A percentile compares a stretch with the other conserved stretches of the same genome.
Conservation (phyloP, 2,888 invertebrate species). For the Drosophila merina region DNA sequence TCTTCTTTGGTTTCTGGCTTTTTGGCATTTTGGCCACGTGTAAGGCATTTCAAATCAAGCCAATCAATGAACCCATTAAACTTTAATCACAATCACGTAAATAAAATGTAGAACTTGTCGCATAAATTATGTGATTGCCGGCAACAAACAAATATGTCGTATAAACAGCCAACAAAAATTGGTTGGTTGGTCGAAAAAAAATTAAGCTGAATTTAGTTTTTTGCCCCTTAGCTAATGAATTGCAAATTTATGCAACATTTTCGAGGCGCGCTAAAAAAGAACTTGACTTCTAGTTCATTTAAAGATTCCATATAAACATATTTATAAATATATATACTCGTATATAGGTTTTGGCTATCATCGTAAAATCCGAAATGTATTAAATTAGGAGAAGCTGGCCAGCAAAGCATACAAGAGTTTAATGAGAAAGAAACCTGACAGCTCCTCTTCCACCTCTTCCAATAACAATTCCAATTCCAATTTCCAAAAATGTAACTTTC, state of each 20-base stretch:
- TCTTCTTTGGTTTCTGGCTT: conserved; percentile 13
- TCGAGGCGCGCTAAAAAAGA: conserved; percentile 74
- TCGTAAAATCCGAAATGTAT: conserved; percentile 75
- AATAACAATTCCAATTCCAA: conserved; percentile 25
- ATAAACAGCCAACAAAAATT: conserved; percentile 22
- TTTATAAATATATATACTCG: conserved; percentile 15
- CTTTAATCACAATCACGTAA: conserved; percentile 74
- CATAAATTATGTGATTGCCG: conserved; percentile 72
- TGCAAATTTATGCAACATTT: conserved; percentile 72
- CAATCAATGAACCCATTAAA: conserved; percentile 79
- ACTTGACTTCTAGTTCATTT: conserved; percentile 79
- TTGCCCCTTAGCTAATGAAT: conserved; percentile 59
- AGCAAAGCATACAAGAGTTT: conserved; percentile 54
- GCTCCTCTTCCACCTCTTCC: conserved; percentile 40
- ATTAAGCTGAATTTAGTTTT: conserved; percentile 59
- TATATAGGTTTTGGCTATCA: conserved; percentile 34
- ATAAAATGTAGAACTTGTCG: conserved; percentile 75
- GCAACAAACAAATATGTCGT: conserved; percentile 1
- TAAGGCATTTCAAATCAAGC: conserved; percentile 56
- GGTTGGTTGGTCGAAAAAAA: conserved; percentile 36
- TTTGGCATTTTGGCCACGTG: conserved; percentile 59
- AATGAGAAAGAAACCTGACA: conserved; percentile 75
- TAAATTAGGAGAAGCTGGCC: conserved; percentile 61
- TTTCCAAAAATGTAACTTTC: conserved; percentile 81
- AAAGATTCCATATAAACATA: conserved; percentile 37